These are phyloP conservation scores for Ifrita kowaldi DNA, from an alignment of 2,113 vertebrate species.

Conservation along the genomic window DNA sequence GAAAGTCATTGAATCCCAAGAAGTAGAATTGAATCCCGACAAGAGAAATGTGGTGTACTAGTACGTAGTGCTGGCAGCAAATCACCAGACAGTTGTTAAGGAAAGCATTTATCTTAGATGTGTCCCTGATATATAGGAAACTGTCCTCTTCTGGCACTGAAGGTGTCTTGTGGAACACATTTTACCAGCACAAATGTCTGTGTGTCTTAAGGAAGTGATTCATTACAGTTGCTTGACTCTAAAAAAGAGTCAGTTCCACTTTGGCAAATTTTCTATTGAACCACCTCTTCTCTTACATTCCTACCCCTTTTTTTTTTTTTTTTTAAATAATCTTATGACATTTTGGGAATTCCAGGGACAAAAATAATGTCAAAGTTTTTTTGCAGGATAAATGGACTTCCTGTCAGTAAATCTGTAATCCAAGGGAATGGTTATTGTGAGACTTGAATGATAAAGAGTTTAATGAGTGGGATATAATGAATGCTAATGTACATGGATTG, in stretches of 20 bases:
- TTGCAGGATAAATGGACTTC: background rate
- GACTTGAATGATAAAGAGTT: background rate
- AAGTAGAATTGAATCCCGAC: background rate
- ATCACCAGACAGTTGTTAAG: background rate
- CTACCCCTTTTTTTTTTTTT: background rate
- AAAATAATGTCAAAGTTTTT: background rate
- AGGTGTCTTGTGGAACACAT: background rate
- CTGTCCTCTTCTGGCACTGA: background rate
- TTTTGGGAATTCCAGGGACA: background rate
- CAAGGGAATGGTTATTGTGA: background rate
- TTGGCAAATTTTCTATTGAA: background rate
- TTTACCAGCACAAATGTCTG: background rate
- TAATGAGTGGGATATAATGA: background rate
- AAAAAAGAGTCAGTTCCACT: background rate
- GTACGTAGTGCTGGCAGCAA: background rate
- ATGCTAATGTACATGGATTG: background rate
- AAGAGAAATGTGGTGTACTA: background rate
- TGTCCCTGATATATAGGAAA: background rate
- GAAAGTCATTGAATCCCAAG: background rate
- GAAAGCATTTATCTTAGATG: background rate
- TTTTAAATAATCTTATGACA: background rate
- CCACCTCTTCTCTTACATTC: background rate
- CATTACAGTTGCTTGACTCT: background rate
- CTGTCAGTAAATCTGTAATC: background rate
- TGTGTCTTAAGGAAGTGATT: background rate